Conservation (phyloP, 64 coral and sea anemone species). For the Pocillopora verrucosa region DNA sequence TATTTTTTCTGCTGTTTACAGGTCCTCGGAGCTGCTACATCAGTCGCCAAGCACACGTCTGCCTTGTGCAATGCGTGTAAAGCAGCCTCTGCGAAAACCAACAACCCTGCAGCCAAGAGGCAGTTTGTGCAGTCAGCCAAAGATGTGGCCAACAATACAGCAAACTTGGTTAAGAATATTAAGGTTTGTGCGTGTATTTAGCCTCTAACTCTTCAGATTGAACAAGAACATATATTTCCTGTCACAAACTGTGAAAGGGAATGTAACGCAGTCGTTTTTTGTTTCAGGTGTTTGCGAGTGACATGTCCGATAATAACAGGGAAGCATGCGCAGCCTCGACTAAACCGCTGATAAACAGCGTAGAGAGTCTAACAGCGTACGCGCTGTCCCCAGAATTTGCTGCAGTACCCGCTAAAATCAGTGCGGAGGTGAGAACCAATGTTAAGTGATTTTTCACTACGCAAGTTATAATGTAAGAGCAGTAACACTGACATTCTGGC, state of each 20-base stretch:
- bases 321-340: slow-evolving; percentile 75
- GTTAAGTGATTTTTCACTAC: not conserved
- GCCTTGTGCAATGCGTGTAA: slow-evolving; percentile 96
- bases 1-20: not conserved
- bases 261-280: not conserved
- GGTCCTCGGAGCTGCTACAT: slow-evolving; percentile 86
- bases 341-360: slow-evolving; percentile 84
- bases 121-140: slow-evolving; percentile 98
- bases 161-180: slow-evolving; percentile 92
- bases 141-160: slow-evolving; percentile 96
- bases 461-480: not conserved
- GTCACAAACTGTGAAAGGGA: not conserved
- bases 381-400: slow-evolving; percentile 97
- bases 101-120: slow-evolving; percentile 84
- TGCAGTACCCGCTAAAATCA: slow-evolving; percentile 90
- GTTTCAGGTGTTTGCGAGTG: slow-evolving; percentile 55
- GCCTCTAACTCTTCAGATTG: not conserved
- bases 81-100: slow-evolving; percentile 90
- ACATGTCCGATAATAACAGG: slow-evolving; percentile 76
- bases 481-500: too few relatives aligned
- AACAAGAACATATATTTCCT: too few relatives aligned
- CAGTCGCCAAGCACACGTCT: slow-evolving; percentile 96
- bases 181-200: slow-evolving; percentile 67
- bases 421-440: slow-evolving; percentile 60
- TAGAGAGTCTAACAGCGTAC: slow-evolving; percentile 86